Base-by-base conservation (phyloP, 2,113 vertebrate species). In the Vireo altiloquus region DNA sequence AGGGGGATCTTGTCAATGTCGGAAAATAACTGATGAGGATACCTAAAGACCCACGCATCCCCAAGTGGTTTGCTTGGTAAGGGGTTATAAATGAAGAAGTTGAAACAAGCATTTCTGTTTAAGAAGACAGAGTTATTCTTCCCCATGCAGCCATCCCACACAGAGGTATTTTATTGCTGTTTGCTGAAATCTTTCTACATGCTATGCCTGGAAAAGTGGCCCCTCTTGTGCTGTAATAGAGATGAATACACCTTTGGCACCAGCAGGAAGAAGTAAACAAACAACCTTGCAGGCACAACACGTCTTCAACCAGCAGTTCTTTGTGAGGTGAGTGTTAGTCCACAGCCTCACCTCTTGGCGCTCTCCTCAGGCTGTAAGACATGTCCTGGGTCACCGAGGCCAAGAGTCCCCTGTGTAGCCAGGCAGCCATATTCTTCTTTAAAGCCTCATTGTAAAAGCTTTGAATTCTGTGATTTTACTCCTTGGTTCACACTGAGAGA, bases 401-500 rank as follows among this genome's bases (percentile, higher is more conserved):
- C 37, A 17, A 18, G 18, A 87, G 4, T 1, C 11, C 31, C 2
- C 22, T 35, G 21, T 49, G 47, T 63, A 9, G 1, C 21, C 0
- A 0, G 33, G 25, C 42, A 80, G 16, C 20, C 13, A 14, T 22
- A 35, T 49, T 75, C 66, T 61, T 22, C 53, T 57, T 11, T 24
- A 64, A 83, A 63, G 1, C 9, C 25, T 65, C 33, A 3, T 10
- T 37, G 25, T 39, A 49, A 39, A 78, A 89, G 31, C 27, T 21
- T 27, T 33, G 15, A 40, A 12, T 49, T 76, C 39, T 50, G 14
- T 60, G 71, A 0, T 35, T 76, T 91, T 40, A 13, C 17, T 65
- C 19, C 49, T 59, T 59, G 83, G 8, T 19, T 71, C 53, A 40
- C 28, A 46, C 15, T 5, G 9, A 57, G 25, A 75, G 4, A 71